Evolutionary conservation across 37 sponge, comb jelly and placozoan species (phyloP).

Genomic region (Haliclona indistincta): DNA sequence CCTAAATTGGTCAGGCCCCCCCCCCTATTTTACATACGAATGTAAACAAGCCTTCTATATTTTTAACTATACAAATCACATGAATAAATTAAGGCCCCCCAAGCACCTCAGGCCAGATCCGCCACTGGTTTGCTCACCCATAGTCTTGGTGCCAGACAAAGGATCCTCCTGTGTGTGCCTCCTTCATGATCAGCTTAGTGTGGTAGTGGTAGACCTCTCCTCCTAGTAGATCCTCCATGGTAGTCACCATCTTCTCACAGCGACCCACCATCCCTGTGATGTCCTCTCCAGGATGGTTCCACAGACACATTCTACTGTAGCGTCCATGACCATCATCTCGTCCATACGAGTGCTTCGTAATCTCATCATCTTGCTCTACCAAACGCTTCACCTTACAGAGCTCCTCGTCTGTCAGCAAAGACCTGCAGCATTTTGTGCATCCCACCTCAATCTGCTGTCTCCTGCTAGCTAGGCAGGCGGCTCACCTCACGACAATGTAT

Average conservation of each 20-base stretch:
- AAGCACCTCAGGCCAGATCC: too few relatives aligned
- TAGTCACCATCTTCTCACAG: constrained; percentile 80
- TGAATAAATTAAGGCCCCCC: too few relatives aligned
- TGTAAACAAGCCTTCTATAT: too few relatives aligned
- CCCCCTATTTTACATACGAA: background rate
- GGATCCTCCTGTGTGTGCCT: constrained; percentile 87
- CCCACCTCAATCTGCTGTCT: background rate
- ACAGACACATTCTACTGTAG: constrained; percentile 68
- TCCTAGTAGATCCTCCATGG: constrained; percentile 80
- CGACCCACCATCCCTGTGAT: constrained; percentile 83
- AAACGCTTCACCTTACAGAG: constrained; percentile 37
- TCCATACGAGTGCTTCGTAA: constrained; percentile 55
- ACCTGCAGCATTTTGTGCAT: constrained; percentile 17
- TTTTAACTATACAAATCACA: too few relatives aligned
- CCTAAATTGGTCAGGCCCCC: too few relatives aligned
- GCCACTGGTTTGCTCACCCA: constrained; percentile 70
- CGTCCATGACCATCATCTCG: constrained; percentile 72
- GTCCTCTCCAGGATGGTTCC: constrained; percentile 85
- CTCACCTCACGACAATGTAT: constrained; percentile 63
- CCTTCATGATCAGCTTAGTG: constrained; percentile 96
- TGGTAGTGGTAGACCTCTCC: constrained; percentile 97
- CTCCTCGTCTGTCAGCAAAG: constrained; percentile 60
- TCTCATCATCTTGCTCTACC: constrained; percentile 61
- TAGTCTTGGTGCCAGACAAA: constrained; percentile 98
- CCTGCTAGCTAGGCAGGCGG: background rate